Conservation (phyloP, 2,113 vertebrate genomes). For the Hemichromis elongatus region DNA sequence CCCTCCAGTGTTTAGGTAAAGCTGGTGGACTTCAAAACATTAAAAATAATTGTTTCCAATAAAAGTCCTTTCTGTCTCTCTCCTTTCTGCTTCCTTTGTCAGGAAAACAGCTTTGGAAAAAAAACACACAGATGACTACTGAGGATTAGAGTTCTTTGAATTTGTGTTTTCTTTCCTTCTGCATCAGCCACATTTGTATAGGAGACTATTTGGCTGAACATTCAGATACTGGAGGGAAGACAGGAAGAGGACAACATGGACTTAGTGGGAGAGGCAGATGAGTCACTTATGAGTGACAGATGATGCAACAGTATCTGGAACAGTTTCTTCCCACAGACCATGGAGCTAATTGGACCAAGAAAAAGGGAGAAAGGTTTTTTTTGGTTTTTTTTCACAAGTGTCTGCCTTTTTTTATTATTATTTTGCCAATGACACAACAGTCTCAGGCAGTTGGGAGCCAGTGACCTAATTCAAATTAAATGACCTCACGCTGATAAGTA, state of each 20-base stretch:
- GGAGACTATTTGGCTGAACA: constrained; percentile 6
- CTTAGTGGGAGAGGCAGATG: constrained; percentile 19
- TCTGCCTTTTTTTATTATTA: not conserved
- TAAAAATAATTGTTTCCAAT: not conserved
- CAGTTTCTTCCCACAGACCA: not conserved
- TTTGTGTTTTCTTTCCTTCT: not conserved
- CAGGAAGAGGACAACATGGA: not conserved
- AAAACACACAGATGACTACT: not conserved
- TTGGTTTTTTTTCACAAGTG: not conserved
- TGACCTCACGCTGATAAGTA: constrained; percentile 58
- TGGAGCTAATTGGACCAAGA: constrained; percentile 8
- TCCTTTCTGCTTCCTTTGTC: not conserved
- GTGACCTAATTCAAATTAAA: constrained; percentile 44
- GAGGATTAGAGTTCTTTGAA: not conserved
- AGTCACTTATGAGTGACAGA: constrained; percentile 45
- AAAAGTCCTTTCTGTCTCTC: not conserved
- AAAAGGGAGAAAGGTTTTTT: not conserved
- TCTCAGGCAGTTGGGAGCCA: not conserved
- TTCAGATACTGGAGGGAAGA: not conserved
- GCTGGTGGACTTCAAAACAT: not conserved
- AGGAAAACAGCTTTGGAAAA: constrained; percentile 9
- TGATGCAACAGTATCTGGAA: constrained; percentile 17
- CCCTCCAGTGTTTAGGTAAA: not conserved
- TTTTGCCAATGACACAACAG: constrained; percentile 6
- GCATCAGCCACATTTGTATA: not conserved